phyloP scores from a whole-genome alignment of 2,888 invertebrate species.

The Heliconius erato region DNA sequence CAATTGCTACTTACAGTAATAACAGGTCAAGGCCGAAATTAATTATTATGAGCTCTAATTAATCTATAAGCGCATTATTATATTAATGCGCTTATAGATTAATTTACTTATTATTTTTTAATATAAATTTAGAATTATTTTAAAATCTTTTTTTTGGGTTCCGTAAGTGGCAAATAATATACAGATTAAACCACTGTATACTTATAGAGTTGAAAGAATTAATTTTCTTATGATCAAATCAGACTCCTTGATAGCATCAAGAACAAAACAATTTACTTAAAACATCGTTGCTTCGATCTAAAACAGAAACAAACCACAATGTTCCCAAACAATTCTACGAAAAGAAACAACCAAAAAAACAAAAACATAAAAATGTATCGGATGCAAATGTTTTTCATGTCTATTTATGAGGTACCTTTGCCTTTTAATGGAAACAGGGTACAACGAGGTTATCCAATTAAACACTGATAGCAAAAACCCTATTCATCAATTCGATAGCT shows the following conservation, averaged over 20 bases:
- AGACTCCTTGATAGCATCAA: neutral
- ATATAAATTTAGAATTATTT: neutral
- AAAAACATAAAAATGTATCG: slow-evolving; percentile 8
- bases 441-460: slow-evolving; percentile 7
- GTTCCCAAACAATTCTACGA: neutral
- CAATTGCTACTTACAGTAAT: neutral
- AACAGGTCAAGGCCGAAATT: neutral
- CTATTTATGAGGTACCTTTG: slow-evolving; percentile 16
- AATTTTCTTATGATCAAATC: too few relatives aligned
- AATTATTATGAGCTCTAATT: neutral
- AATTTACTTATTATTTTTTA: neutral
- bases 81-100: neutral
- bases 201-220: neutral
- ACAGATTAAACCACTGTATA: neutral
- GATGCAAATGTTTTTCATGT: slow-evolving; percentile 18
- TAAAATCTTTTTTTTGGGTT: neutral
- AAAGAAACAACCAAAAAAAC: neutral
- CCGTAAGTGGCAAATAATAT: too few relatives aligned
- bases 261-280: neutral
- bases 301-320: slow-evolving; percentile 2
- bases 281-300: neutral
- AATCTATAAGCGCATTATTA: neutral
- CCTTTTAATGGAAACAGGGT: slow-evolving; percentile 3
- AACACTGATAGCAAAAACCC: slow-evolving; percentile 3
- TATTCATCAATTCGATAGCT: slow-evolving; percentile 12